Conservation (phyloP, 2,888 invertebrate genomes). For the Melanchra persicariae region DNA sequence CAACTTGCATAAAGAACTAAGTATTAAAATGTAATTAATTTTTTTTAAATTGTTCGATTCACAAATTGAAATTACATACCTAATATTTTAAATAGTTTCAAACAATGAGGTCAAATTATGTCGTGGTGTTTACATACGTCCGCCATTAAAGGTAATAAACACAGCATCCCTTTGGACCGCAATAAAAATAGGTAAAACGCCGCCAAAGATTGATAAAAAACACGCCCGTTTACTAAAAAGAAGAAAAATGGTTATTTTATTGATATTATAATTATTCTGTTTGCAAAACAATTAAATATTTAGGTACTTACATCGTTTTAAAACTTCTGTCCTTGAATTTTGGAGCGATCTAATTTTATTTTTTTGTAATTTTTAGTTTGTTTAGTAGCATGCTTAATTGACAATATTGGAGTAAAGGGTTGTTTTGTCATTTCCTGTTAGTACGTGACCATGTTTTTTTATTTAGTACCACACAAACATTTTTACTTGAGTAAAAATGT, state of each 20-base stretch:
- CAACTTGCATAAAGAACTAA: too few relatives aligned
- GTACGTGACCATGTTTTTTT: neutral
- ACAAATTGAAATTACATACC: neutral
- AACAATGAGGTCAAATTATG: constrained; percentile 13
- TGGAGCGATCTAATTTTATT: constrained; percentile 36
- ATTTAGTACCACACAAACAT: constrained; percentile 4
- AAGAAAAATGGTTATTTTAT: constrained; percentile 59
- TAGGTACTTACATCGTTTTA: constrained; percentile 53
- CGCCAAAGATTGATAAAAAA: constrained; percentile 60
- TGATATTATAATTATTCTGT: constrained; percentile 70
- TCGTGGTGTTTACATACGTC: neutral
- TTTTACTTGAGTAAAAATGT: constrained; percentile 4
- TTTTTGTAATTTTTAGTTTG: constrained; percentile 35
- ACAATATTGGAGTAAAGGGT: constrained; percentile 39
- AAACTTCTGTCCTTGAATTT: constrained; percentile 43
- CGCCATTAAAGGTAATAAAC: constrained; percentile 11
- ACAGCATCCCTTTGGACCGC: constrained; percentile 39
- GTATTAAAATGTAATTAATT: too few relatives aligned
- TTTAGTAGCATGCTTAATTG: constrained; percentile 45
- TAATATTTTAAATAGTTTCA: neutral
- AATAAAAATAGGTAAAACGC: constrained; percentile 60
- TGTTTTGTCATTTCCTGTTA: constrained; percentile 16
- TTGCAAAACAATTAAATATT: constrained; percentile 77
- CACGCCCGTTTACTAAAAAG: constrained; percentile 35
- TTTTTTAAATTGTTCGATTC: neutral